Percentiles rank a stretch among this genome's conserved stretches.
phyloP scores from a whole-genome alignment of 1,140 invertebrate genomes.

The Drosophila sturtevanti region DNA sequence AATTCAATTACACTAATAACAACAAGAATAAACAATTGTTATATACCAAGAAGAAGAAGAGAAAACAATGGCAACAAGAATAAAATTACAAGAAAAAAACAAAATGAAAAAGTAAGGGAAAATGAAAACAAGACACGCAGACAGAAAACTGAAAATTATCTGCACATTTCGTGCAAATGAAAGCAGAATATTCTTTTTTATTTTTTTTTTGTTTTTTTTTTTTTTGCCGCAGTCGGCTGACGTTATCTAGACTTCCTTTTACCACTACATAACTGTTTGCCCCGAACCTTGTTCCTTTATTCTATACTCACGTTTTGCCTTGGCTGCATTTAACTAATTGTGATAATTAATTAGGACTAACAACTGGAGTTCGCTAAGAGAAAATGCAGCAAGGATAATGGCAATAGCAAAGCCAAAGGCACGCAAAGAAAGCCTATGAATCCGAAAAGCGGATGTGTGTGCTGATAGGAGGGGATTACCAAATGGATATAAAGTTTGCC shows the following conservation, averaged over 20 bases:
- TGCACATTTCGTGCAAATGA: constrained; percentile 68
- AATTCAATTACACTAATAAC: constrained; percentile 66
- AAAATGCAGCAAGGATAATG: constrained; percentile 46
- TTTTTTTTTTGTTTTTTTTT: too few species aligned
- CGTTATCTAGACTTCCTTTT: constrained; percentile 46
- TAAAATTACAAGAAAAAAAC: constrained; percentile 10
- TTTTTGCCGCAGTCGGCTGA: constrained; percentile 73
- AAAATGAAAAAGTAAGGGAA: constrained; percentile 41
- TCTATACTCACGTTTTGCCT: constrained; percentile 22
- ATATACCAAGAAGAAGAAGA: constrained; percentile 37
- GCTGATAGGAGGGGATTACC: constrained; percentile 39
- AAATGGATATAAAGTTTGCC: constrained; percentile 42
- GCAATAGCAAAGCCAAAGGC: constrained; percentile 30
- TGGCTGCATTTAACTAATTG: constrained; percentile 74
- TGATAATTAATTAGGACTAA: constrained; percentile 76
- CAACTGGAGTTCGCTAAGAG: constrained; percentile 48
- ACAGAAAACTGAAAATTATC: constrained; percentile 65
- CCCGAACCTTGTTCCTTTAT: background rate
- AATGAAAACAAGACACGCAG: constrained; percentile 69
- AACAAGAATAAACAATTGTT: constrained; percentile 30
- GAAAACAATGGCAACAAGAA: background rate
- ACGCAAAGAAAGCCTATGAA: constrained; percentile 44
- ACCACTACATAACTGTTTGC: background rate
- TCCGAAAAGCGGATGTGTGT: constrained; percentile 28
- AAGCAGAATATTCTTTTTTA: constrained; percentile 71